These are phyloP conservation scores for Todiramphus saurophagus DNA, from an alignment of 2,113 vertebrate genomes.

Conservation along the genomic window DNA sequence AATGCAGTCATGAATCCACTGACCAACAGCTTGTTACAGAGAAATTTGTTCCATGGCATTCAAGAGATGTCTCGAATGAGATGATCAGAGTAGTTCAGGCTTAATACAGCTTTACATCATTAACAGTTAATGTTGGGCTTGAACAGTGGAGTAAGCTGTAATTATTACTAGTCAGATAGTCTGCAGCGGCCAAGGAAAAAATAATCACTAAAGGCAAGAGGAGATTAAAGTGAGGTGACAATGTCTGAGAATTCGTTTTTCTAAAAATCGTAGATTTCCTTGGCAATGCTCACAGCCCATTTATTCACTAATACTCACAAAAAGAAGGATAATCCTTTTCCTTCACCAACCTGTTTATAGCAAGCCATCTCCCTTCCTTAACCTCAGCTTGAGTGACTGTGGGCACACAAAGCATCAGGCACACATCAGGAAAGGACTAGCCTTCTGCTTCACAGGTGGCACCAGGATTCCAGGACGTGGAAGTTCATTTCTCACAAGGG, in stretches of 20 bases:
- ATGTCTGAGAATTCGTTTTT: not conserved
- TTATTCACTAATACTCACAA: not conserved
- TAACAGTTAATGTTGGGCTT: slow-evolving; percentile 37
- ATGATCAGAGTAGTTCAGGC: slow-evolving; percentile 9
- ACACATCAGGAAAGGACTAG: not conserved
- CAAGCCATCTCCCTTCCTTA: not conserved
- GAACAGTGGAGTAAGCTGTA: slow-evolving; percentile 24
- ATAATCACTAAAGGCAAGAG: slow-evolving; percentile 43
- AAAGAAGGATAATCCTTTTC: not conserved
- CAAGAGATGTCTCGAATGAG: not conserved
- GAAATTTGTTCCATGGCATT: not conserved
- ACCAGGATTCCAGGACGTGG: not conserved
- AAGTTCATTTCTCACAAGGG: not conserved
- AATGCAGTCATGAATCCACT: not conserved
- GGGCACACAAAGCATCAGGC: fast-evolving
- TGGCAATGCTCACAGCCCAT: not conserved
- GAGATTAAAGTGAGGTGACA: slow-evolving; percentile 42
- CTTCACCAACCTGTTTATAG: not conserved
- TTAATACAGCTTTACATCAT: slow-evolving; percentile 58
- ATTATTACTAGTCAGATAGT: slow-evolving; percentile 48
- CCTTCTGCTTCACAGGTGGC: not conserved
- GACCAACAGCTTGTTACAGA: not conserved
- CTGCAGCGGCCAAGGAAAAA: slow-evolving; percentile 32
- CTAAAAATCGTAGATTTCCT: slow-evolving; percentile 19
- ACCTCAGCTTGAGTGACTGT: not conserved